These are phyloP conservation scores for Crotalus tigris DNA, from an alignment of 2,113 vertebrate genomes.

Conservation along the genomic window DNA sequence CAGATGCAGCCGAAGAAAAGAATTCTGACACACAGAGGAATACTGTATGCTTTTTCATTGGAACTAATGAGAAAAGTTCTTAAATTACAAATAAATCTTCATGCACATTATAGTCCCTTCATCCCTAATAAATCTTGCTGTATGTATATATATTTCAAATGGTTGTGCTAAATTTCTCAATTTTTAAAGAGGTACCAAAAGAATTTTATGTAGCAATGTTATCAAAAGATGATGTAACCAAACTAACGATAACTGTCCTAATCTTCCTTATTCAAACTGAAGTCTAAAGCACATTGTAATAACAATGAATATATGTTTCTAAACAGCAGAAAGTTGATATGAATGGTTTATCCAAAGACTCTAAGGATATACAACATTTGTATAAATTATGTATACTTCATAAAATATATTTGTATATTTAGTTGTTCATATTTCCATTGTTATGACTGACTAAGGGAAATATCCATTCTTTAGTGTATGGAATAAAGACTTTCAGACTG, in stretches of 20 bases:
- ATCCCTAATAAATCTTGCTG: neutral
- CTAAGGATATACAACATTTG: neutral
- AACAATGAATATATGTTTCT: constrained; percentile 17
- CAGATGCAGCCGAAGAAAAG: neutral
- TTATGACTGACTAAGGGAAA: neutral
- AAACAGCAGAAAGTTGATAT: neutral
- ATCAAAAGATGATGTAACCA: constrained; percentile 23
- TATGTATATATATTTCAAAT: no score
- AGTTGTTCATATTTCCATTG: neutral
- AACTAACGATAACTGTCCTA: constrained; percentile 33
- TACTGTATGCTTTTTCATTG: neutral
- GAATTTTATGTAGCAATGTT: constrained; percentile 25
- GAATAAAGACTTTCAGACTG: neutral
- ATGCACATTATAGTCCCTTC: neutral
- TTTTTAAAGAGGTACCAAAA: constrained; percentile 17
- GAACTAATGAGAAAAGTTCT: neutral
- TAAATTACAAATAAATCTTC: neutral
- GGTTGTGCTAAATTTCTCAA: neutral
- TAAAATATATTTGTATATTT: neutral
- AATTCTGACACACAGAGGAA: neutral
- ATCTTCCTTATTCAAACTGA: constrained; percentile 1
- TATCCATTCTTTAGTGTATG: neutral
- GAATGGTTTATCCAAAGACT: constrained; percentile 21
- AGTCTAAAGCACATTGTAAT: constrained; percentile 9
- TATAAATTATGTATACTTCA: no score